phyloP scores from a whole-genome alignment of 2,888 invertebrate genomes.

The Xylota segnis region DNA sequence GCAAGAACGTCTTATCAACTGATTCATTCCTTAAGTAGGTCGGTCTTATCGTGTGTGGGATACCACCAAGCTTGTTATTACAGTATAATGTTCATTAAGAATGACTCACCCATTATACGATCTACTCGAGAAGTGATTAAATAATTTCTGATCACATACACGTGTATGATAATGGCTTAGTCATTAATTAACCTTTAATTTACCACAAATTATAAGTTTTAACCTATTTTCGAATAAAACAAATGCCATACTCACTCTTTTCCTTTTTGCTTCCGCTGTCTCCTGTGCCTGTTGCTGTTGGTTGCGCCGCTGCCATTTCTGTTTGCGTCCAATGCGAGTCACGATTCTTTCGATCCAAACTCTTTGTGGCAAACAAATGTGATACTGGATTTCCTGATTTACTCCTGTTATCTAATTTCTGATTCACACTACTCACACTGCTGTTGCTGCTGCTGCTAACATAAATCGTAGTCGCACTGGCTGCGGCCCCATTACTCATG shows the following conservation, averaged over 20 bases:
- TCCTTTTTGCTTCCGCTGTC: slow-evolving; percentile 56
- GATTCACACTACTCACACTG: slow-evolving; percentile 77
- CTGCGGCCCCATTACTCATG: slow-evolving; percentile 52
- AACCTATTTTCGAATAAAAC: neutral
- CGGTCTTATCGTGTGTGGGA: neutral
- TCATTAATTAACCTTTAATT: neutral
- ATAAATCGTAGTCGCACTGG: slow-evolving; percentile 52
- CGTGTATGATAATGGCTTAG: neutral
- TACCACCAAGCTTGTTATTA: neutral
- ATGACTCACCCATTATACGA: neutral
- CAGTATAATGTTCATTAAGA: neutral
- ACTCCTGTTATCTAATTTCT: slow-evolving; percentile 84
- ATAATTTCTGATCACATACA: neutral
- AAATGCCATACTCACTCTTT: slow-evolving; percentile 59
- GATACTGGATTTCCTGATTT: slow-evolving; percentile 87
- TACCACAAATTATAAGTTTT: neutral
- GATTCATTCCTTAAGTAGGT: slow-evolving; percentile 1
- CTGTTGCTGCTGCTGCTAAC: slow-evolving; percentile 77
- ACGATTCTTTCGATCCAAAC: slow-evolving; percentile 72
- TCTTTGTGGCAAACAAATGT: slow-evolving; percentile 84
- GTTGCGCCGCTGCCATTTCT: slow-evolving; percentile 40
- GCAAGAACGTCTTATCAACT: neutral
- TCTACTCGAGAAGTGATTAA: neutral
- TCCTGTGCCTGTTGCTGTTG: neutral
- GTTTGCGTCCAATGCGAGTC: slow-evolving; percentile 64